phyloP scores from a whole-genome alignment of 2,113 vertebrate species.

The Heliornis fulica region DNA sequence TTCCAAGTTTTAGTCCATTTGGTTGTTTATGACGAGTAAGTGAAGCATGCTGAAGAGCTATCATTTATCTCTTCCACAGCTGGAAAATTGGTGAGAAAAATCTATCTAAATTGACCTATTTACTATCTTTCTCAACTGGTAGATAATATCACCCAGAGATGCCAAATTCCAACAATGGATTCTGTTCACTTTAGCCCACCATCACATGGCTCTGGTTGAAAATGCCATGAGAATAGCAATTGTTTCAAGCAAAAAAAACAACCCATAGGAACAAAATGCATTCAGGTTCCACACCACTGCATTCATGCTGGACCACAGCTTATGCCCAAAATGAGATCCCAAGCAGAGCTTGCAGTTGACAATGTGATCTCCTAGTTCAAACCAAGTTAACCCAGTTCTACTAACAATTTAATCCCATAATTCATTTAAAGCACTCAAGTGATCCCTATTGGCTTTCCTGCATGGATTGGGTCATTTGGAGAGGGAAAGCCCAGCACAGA shows the following conservation, averaged over 20 bases:
- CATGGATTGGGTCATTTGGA: background rate
- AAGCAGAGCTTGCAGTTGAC: background rate
- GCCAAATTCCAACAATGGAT: background rate
- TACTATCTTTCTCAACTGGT: background rate
- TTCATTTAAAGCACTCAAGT: background rate
- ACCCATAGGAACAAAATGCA: background rate
- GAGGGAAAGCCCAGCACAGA: background rate
- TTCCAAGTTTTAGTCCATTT: constrained; percentile 1
- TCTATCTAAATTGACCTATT: background rate
- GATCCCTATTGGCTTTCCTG: background rate
- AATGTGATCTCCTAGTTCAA: background rate
- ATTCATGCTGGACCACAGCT: background rate
- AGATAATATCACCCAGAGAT: background rate
- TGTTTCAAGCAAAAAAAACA: background rate
- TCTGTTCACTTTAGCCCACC: background rate
- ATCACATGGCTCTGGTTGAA: background rate
- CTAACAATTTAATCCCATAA: background rate
- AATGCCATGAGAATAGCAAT: background rate
- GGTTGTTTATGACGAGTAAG: background rate
- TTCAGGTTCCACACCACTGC: background rate
- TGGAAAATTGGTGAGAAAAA: background rate
- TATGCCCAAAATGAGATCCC: background rate
- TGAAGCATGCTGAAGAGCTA: background rate
- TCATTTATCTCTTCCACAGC: background rate
- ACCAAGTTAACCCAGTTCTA: background rate